Evolutionary conservation across 2,113 vertebrate genomes (phyloP).

Genomic region (Thryonomys swinderianus): DNA sequence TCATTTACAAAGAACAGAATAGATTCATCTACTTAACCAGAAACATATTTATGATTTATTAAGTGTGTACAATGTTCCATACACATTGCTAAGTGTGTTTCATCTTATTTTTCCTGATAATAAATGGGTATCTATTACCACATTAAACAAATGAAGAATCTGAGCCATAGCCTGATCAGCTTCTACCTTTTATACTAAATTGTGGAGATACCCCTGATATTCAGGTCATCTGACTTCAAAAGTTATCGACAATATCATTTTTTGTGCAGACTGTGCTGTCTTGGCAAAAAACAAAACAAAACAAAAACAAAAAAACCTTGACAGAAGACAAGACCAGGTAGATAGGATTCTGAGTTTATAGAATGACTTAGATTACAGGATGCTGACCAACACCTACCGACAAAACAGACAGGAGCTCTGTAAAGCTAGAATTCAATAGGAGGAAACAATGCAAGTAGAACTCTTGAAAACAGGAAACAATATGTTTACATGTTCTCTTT

Average conservation of each 20-base stretch:
- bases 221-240: neutral
- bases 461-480: neutral
- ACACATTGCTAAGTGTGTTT: constrained; percentile 8
- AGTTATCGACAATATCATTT: neutral
- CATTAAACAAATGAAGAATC: neutral
- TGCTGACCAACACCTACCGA: no score
- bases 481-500: neutral
- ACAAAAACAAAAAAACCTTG: neutral
- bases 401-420: neutral
- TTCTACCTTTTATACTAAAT: neutral
- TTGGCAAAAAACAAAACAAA: neutral
- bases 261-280: neutral
- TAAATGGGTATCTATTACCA: neutral
- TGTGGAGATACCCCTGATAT: neutral
- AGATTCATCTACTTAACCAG: neutral
- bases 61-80: neutral
- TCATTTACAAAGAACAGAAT: neutral
- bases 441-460: neutral
- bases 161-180: neutral
- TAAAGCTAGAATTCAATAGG: neutral
- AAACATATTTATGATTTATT: neutral
- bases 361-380: neutral
- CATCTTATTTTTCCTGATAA: neutral
- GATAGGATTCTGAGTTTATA: neutral
- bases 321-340: neutral